Evolutionary conservation across 2,888 invertebrate species (phyloP).

Genomic region (Mythimna ferrago): DNA sequence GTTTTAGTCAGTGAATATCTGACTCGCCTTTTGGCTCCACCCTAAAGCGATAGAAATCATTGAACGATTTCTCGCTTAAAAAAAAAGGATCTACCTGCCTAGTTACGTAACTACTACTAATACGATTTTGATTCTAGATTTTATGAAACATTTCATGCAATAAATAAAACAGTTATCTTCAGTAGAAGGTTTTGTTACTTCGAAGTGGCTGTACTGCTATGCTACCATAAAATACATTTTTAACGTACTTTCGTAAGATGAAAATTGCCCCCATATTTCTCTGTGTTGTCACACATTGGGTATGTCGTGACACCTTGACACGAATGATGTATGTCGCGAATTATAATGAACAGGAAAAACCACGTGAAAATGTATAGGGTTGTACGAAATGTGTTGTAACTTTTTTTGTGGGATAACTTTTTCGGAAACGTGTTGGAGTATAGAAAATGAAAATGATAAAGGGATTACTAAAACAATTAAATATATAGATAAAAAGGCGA

Average conservation of each 20-base stretch:
- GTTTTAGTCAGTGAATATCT: too few species aligned
- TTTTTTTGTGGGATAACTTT: not conserved
- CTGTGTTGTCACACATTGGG: constrained; percentile 49
- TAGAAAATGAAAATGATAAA: not conserved
- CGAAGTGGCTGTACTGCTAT: not conserved
- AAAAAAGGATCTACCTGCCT: too few species aligned
- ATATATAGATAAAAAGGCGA: too few species aligned
- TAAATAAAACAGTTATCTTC: not conserved
- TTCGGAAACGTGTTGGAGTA: not conserved
- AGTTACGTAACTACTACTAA: too few species aligned
- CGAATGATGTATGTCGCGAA: constrained; percentile 55
- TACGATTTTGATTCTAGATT: too few species aligned
- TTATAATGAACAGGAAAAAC: constrained; percentile 50
- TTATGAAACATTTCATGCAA: not conserved
- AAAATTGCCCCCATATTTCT: constrained; percentile 52
- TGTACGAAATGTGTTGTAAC: constrained; percentile 32
- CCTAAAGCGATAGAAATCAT: too few species aligned
- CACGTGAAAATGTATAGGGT: constrained; percentile 46
- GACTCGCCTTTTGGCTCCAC: too few species aligned
- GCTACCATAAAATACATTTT: not conserved
- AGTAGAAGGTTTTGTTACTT: too few species aligned
- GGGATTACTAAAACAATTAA: too few species aligned
- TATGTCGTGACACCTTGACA: constrained; percentile 47
- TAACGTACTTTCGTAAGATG: constrained; percentile 11
- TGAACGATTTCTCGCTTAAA: too few species aligned